Base-by-base conservation (phyloP, 2,797 vertebrate genomes). In the Rhinogobio ventralis region DNA sequence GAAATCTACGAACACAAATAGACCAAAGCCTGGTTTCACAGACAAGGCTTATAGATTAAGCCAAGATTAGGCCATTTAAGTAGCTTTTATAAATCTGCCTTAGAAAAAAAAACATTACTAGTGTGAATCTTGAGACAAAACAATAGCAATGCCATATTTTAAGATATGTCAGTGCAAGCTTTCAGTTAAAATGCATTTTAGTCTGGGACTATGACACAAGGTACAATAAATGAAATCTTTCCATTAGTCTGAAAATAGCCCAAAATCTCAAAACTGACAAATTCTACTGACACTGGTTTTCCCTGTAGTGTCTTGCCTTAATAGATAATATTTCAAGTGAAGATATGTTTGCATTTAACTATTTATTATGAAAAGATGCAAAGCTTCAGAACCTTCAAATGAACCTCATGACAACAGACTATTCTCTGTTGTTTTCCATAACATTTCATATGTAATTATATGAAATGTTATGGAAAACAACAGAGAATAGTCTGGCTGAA, bases 261-360 rank as follows among this genome's bases (percentile, higher is more conserved):
- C 55, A n/a, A 14, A 53, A 33, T 33, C 8, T 17, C 71, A 30
- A 53, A 51, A 17, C 25, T 45, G 39, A 25, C 23, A 17, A 73
- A 51, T 57, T 57, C 55, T n/a, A 57, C 23, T 57, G 7, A 23
- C 11, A 36, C n/a, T 36, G 20, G 13, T 42, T 77, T 77, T 15
- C 6, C 49, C 7, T 55, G 30, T 60, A 60, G 74, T 77, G 74
- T 25, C 33, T 76, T 39, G 74, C 20, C n/a, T 81, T 30, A 73
- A 45, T 55, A 49, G 55, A 82, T 33, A 14, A 42, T n/a, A 69
- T 55, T 62, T 42, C 9, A 71, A 49, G 28, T 17, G 49, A 81
- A n/a, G 53, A 30, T 72, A 55, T 45, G 39, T 46, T 72, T n/a
- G 36, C 25, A 60, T 72, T 72, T 42, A 45, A 45, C n/a, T n/a